Percentiles rank a stretch among this genome's conserved stretches.
phyloP scores from a whole-genome alignment of 2,888 invertebrate species.

The Eupithecia pulchellata region DNA sequence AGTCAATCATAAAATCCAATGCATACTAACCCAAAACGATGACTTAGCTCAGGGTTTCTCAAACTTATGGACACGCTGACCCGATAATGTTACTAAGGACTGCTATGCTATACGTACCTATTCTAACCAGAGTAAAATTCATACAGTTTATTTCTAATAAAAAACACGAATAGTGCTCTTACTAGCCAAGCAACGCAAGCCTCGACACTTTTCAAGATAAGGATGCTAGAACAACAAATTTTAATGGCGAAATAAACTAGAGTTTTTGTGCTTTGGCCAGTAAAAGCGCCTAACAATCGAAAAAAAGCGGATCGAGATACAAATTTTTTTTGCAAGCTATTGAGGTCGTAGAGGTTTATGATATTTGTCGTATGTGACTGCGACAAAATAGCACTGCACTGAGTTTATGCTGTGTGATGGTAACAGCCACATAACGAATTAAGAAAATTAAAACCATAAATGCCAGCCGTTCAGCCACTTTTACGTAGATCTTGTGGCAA shows the following conservation, averaged over 20 bases:
- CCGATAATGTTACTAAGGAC: neutral
- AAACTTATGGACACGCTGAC: neutral
- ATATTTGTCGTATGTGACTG: neutral
- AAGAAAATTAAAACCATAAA: neutral
- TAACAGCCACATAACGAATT: neutral
- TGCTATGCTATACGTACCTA: neutral
- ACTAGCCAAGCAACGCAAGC: neutral
- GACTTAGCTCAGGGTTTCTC: neutral
- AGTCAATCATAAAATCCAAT: conserved; percentile 20
- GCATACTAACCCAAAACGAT: conserved; percentile 9
- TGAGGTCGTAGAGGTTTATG: too few species aligned
- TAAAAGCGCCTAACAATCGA: neutral
- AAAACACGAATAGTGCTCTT: neutral
- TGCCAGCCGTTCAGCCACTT: neutral
- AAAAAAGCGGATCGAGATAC: neutral
- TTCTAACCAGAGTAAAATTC: neutral
- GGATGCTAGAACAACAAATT: neutral
- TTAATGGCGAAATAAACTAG: neutral
- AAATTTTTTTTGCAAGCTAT: too few species aligned
- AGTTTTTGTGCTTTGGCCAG: neutral
- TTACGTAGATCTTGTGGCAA: neutral
- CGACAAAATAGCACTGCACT: conserved; percentile 4
- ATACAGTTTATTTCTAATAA: neutral
- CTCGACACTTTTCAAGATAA: neutral
- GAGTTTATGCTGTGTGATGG: neutral